Evolutionary conservation across 2,797 vertebrate species (phyloP), one percentile per base, ranked within the genome.

Genomic region (Acrossocheilus wenchowensis): DNA sequence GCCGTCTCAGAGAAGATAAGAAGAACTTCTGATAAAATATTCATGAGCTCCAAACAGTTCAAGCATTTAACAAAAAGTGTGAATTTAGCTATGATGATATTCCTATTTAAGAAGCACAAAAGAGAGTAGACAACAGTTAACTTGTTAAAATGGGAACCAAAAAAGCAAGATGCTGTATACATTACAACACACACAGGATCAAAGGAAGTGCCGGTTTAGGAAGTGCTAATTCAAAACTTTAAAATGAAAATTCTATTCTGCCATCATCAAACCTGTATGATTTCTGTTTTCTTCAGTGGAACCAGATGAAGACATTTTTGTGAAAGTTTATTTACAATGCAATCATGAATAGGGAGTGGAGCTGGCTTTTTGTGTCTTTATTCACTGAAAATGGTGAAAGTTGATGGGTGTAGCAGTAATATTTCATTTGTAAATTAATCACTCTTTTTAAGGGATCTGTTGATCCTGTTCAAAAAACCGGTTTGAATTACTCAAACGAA

Each of bases 11-110:
- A 74, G 73, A 72, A 82, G 87, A 88, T 83, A 86, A 86, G 77
- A 80, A 30, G 74, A 79, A 12, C 39, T 66, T 45, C 45, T 83
- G 75, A 88, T 88, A 26, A 88, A 86, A 86, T 86, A 88, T 88
- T 88, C 84, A 88, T 88, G 87, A 82, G 77, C 72, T 79, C n/a
- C 41, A 72, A 86, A 88, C 48, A 73, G 75, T 60, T 79, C 19
- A 86, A 79, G 68, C 57, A 41, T 78, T 83, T 78, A 83, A 83
- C 48, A 62, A 87, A 78, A 79, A 52, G 21, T 45, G 62, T 71
- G 78, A 77, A 79, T 82, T 83, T 83, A 78, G 30, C 68, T 26
- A 15, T 69, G 64, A 69, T 81, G 82, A 84, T 74, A 34, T 71
- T 85, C 77, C 36, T 9, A 52, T 62, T 45, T 64, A 78, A 81